Evolutionary conservation across 2,113 vertebrate species (phyloP).

Genomic region (Ptyas mucosa): DNA sequence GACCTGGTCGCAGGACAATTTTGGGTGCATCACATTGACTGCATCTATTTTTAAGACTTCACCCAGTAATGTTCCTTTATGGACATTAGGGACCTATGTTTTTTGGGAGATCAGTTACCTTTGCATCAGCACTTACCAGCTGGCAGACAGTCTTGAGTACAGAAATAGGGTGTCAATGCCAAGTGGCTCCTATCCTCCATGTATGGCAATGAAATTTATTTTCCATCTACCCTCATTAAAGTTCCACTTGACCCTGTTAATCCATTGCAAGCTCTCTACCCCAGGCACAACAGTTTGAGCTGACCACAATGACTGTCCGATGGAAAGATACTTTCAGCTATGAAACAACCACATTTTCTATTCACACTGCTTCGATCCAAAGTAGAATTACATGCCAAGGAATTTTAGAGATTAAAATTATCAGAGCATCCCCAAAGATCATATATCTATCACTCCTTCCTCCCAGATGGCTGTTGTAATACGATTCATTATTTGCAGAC

Average conservation of each 20-base stretch:
- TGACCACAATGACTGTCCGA: background rate
- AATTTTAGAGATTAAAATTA: conserved; percentile 10
- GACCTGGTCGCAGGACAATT: conserved; percentile 22
- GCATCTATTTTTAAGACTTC: conserved; percentile 56
- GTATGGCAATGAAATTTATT: conserved; percentile 53
- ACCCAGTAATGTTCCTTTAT: conserved; percentile 37
- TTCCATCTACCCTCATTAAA: conserved; percentile 62
- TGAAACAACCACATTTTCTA: background rate
- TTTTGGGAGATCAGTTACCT: conserved; percentile 54
- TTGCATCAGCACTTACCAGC: conserved; percentile 61
- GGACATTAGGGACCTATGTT: conserved; percentile 36
- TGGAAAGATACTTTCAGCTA: background rate
- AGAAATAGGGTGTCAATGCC: conserved; percentile 49
- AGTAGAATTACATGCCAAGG: background rate
- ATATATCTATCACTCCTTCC: background rate
- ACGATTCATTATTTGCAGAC: background rate
- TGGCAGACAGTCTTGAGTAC: conserved; percentile 46
- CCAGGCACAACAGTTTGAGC: background rate
- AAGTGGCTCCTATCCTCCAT: conserved; percentile 42
- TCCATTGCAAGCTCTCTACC: conserved; percentile 24
- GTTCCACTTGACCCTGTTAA: conserved; percentile 52
- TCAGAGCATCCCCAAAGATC: background rate
- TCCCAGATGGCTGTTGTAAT: background rate
- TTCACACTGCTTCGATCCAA: background rate
- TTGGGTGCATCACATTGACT: conserved; percentile 34